A percentile compares a stretch with the other conserved stretches of the same genome.
These are phyloP conservation scores for Manis crassicaudata DNA, from an alignment of 2,797 vertebrate species.

Conservation along the genomic window DNA sequence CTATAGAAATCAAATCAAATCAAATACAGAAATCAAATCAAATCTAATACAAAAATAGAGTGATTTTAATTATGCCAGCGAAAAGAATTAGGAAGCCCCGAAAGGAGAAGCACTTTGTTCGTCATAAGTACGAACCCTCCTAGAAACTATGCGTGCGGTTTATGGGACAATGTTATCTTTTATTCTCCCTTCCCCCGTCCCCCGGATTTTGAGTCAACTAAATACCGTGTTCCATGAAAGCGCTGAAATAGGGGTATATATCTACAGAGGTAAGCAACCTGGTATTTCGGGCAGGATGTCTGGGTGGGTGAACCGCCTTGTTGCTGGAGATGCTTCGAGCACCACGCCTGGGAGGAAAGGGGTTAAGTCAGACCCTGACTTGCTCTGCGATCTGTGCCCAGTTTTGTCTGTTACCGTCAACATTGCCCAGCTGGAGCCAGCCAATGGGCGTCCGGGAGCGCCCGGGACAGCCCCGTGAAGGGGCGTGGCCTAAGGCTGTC, in stretches of 20 bases:
- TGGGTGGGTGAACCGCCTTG: not conserved
- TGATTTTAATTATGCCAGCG: not conserved
- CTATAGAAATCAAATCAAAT: conserved; percentile 8
- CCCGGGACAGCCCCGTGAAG: conserved; percentile 82
- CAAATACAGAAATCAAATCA: not conserved
- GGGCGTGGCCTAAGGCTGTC: conserved; percentile 85
- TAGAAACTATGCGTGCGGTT: not conserved
- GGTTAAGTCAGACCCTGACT: conserved; percentile 79
- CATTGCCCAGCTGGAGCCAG: conserved; percentile 54
- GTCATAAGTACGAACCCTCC: not conserved
- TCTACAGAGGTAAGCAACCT: not conserved
- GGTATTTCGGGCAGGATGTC: not conserved
- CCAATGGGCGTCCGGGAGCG: conserved; percentile 78
- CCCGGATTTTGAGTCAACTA: too few species aligned
- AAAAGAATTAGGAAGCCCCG: not conserved
- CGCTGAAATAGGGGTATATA: too few species aligned
- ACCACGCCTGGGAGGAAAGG: conserved; percentile 63
- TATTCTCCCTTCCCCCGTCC: not conserved
- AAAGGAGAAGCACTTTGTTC: not conserved
- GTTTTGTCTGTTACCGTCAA: conserved; percentile 60
- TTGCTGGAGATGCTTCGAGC: not conserved
- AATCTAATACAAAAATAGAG: not conserved
- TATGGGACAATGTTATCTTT: not conserved
- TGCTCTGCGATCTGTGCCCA: not conserved
- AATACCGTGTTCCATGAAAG: not conserved